Evolutionary conservation across 2,888 invertebrate genomes (phyloP).

Genomic region (Onthophagus sagittarius): DNA sequence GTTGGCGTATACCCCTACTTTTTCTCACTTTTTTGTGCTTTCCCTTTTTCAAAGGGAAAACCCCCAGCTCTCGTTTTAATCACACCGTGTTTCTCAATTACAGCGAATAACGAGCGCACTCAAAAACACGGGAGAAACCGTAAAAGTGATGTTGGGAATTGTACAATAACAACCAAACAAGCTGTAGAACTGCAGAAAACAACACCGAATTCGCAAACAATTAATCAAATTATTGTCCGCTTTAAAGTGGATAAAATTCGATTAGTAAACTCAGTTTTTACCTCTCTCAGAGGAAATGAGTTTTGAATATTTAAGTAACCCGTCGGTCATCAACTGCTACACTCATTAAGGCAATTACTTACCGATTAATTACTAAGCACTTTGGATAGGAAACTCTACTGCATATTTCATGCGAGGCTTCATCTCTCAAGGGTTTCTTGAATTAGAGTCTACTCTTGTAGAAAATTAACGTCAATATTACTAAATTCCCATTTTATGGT

Average conservation of each 20-base stretch:
- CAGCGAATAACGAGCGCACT: background rate
- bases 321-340: background rate
- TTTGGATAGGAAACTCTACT: background rate
- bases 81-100: background rate
- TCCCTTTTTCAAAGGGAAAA: background rate
- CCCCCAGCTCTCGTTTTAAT: background rate
- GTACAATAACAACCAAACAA: background rate
- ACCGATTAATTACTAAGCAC: background rate
- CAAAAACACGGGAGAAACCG: background rate
- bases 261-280: background rate
- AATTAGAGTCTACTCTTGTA: background rate
- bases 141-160: background rate
- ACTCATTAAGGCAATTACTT: background rate
- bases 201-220: background rate
- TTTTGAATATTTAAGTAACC: background rate
- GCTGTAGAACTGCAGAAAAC: too few relatives aligned
- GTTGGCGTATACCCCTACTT: too few relatives aligned
- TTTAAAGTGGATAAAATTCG: background rate
- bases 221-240: background rate
- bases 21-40: background rate
- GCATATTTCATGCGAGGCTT: background rate
- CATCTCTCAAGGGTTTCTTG: background rate
- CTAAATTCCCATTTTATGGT: background rate
- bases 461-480: background rate
- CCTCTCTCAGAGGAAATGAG: background rate